These are phyloP conservation scores for Hylaeus volcanicus DNA, from an alignment of 1,140 invertebrate species.

Conservation along the genomic window DNA sequence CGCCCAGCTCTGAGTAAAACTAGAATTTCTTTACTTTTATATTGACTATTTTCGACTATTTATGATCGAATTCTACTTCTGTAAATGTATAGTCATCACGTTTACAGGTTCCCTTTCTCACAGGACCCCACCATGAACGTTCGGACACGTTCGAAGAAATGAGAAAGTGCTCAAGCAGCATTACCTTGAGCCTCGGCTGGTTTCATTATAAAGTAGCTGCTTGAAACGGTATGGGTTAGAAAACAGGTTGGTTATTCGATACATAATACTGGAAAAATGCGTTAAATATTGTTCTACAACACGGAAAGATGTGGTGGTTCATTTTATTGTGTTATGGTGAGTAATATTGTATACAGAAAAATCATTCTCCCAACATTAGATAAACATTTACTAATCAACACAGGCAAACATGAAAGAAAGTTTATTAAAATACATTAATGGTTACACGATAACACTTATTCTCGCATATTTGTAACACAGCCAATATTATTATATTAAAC, in stretches of 20 bases:
- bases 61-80: background rate
- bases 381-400: background rate
- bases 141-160: conserved; percentile 59
- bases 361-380: background rate
- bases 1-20: too few relatives aligned
- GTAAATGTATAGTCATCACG: conserved; percentile 58
- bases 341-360: conserved; percentile 16
- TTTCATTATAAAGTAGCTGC: conserved; percentile 43
- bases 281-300: background rate
- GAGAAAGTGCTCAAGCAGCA: conserved; percentile 69
- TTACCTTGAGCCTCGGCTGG: conserved; percentile 63
- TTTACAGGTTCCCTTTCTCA: conserved; percentile 47
- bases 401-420: background rate
- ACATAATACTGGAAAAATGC: background rate
- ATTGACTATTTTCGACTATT: too few relatives aligned
- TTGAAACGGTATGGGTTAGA: conserved; percentile 49
- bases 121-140: conserved; percentile 58
- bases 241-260: conserved; percentile 28
- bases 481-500: too few relatives aligned
- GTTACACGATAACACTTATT: too few relatives aligned
- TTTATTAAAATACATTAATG: too few relatives aligned
- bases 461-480: too few relatives aligned
- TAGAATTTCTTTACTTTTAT: too few relatives aligned
- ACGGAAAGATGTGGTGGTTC: conserved; percentile 65
- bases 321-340: conserved; percentile 65